Evolutionary conservation across 2,113 vertebrate genomes (phyloP).

Genomic region (Laticauda laticaudata): DNA sequence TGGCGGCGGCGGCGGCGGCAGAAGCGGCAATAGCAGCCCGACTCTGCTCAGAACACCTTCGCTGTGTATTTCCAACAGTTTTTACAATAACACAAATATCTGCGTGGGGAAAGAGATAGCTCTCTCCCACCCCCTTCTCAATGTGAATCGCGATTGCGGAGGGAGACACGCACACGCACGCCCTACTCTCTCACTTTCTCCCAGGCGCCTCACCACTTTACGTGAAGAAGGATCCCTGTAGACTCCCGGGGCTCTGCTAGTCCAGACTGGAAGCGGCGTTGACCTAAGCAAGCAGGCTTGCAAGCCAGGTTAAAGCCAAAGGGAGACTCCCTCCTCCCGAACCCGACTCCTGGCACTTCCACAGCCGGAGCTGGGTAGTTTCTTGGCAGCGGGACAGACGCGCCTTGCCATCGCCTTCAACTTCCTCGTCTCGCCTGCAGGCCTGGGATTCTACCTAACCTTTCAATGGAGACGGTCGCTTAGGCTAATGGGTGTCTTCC

Average conservation of each 20-base stretch:
- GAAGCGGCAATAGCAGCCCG: not conserved
- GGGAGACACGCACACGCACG: conserved; percentile 7
- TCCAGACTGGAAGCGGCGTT: not conserved
- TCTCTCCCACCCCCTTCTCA: not conserved
- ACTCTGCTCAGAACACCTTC: conserved; percentile 30
- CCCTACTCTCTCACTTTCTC: not conserved
- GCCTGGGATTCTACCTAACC: not conserved
- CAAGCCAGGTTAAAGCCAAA: not conserved
- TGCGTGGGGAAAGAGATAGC: conserved; percentile 53
- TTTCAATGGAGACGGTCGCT: not conserved
- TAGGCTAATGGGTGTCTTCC: not conserved
- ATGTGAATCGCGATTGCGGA: conserved; percentile 20
- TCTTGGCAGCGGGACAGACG: not conserved
- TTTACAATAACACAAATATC: conserved; percentile 57
- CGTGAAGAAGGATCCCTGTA: not conserved
- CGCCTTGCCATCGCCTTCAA: not conserved
- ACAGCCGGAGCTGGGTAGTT: not conserved
- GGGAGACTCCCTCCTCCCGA: not conserved
- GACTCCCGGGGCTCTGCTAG: not conserved
- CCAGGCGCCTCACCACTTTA: not conserved
- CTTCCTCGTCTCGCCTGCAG: not conserved
- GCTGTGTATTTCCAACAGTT: conserved; percentile 45
- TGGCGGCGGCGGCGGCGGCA: not conserved
- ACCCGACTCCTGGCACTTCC: not conserved
- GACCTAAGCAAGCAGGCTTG: not conserved